These are phyloP conservation scores for Peromyscus maniculatus DNA, from an alignment of 2,113 vertebrate species.

Conservation along the genomic window DNA sequence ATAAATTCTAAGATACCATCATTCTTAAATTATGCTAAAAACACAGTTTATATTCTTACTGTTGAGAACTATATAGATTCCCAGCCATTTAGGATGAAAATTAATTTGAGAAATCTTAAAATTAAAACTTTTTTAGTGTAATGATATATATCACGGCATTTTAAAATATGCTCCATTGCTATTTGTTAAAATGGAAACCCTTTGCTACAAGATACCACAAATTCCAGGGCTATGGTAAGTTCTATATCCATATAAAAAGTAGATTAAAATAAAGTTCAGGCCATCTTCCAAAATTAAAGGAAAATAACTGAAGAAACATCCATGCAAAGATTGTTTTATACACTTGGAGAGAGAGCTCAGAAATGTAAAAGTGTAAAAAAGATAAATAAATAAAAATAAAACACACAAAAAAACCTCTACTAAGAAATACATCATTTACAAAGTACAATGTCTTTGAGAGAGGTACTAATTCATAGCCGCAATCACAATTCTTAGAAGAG, in stretches of 20 bases:
- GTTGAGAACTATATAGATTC: background rate
- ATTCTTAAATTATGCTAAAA: background rate
- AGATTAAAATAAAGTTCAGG: background rate
- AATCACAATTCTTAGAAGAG: background rate
- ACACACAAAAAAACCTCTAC: background rate
- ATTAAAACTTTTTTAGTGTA: background rate
- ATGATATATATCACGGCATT: background rate
- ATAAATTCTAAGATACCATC: background rate
- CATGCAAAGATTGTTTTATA: background rate
- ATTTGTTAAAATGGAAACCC: background rate
- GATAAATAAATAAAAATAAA: too few relatives aligned
- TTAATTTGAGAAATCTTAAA: slow-evolving; percentile 18
- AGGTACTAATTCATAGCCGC: background rate
- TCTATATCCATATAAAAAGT: background rate
- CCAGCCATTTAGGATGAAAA: background rate
- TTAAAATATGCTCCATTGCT: background rate
- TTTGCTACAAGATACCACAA: background rate
- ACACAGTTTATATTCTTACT: background rate
- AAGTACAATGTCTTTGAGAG: background rate
- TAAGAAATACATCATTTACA: background rate
- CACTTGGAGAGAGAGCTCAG: background rate
- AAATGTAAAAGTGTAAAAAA: background rate
- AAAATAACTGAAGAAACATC: background rate
- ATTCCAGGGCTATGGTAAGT: too few relatives aligned
- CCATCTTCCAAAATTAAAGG: background rate